Evolutionary conservation across 1,140 invertebrate genomes (phyloP).

Genomic region (Drosophila funebris): DNA sequence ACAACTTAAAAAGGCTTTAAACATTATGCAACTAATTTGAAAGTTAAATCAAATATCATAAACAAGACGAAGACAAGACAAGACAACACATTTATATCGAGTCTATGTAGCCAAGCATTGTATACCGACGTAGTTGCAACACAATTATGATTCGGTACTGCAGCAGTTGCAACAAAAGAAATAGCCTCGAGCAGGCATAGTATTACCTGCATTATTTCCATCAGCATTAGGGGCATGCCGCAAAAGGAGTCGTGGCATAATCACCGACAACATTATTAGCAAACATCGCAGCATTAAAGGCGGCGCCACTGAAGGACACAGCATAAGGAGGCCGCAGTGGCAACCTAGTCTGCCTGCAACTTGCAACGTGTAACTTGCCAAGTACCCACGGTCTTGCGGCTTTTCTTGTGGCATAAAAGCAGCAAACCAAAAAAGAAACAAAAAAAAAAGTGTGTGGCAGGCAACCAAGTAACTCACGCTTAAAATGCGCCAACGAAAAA

Average conservation of each 20-base stretch:
- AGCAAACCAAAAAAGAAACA: too few relatives aligned
- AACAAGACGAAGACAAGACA: too few relatives aligned
- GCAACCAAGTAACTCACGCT: conserved; percentile 43
- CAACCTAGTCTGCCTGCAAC: neutral
- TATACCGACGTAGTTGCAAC: neutral
- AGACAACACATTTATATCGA: too few relatives aligned
- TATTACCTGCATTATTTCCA: conserved; percentile 31
- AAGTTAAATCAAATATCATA: too few relatives aligned
- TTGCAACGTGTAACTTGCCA: conserved; percentile 23
- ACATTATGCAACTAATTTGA: too few relatives aligned
- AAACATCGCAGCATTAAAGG: conserved; percentile 49
- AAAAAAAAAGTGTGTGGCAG: conserved; percentile 8
- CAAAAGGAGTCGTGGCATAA: conserved; percentile 40
- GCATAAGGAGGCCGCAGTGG: neutral
- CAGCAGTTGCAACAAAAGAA: neutral
- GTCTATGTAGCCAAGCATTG: neutral
- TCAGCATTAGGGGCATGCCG: conserved; percentile 25
- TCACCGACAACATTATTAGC: conserved; percentile 67
- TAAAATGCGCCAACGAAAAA: conserved; percentile 31
- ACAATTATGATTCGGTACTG: neutral
- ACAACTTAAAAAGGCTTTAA: too few relatives aligned
- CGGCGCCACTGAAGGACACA: conserved; percentile 15
- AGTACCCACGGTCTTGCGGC: neutral
- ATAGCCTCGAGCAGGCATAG: conserved; percentile 8
- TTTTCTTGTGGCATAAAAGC: neutral